phyloP scores from a whole-genome alignment of 2,797 vertebrate species.

The Lophotriccus pileatus region DNA sequence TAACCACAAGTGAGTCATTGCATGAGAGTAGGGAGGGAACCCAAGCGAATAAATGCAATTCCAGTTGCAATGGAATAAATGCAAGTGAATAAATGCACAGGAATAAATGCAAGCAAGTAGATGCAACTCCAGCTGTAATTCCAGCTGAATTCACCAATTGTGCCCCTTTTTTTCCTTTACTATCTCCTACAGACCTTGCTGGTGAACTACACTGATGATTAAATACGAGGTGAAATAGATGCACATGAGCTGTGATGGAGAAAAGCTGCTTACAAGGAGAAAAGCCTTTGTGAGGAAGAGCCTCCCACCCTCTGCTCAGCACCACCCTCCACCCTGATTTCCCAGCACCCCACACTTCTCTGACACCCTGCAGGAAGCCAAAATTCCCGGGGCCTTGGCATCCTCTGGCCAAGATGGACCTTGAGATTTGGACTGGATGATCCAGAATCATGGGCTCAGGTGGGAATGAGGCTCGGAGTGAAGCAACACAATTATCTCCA shows the following conservation, averaged over 20 bases:
- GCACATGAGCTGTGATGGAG: accelerated
- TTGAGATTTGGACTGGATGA: neutral
- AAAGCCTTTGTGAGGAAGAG: neutral
- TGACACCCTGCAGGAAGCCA: accelerated
- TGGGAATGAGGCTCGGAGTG: neutral
- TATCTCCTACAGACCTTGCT: neutral
- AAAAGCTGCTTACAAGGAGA: neutral
- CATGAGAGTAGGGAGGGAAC: neutral
- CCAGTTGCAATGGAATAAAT: neutral
- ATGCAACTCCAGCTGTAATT: neutral
- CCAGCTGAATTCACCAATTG: accelerated
- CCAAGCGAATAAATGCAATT: neutral
- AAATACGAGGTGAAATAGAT: neutral
- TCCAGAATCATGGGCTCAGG: neutral
- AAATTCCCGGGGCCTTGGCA: accelerated
- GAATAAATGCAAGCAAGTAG: neutral
- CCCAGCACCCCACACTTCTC: neutral
- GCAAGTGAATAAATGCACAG: neutral
- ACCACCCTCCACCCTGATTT: accelerated
- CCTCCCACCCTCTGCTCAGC: neutral
- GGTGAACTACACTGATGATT: accelerated
- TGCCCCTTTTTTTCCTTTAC: accelerated
- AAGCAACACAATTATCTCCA: accelerated
- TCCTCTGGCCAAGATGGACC: accelerated
- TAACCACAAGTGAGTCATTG: neutral